These are phyloP conservation scores for Belgica antarctica DNA, from an alignment of 2,888 invertebrate species.

Conservation along the genomic window DNA sequence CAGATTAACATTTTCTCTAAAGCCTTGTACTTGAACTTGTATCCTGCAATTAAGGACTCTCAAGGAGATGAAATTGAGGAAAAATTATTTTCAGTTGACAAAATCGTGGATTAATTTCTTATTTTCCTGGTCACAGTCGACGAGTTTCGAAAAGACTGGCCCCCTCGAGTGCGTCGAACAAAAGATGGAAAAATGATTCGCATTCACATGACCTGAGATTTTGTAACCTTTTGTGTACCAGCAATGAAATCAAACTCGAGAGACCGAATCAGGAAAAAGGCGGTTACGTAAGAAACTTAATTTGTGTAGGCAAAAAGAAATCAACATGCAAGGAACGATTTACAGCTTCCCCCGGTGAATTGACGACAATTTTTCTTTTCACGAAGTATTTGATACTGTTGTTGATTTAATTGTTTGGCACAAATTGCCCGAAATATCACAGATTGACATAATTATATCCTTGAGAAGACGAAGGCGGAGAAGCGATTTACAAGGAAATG, in stretches of 20 bases:
- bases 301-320: conserved; percentile 19
- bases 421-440: conserved; percentile 37
- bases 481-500: conserved; percentile 5
- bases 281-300: conserved; percentile 39
- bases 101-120: neutral
- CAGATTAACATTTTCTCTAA: neutral
- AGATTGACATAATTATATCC: conserved; percentile 27
- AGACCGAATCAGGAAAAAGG: conserved; percentile 17
- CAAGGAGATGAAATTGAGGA: neutral
- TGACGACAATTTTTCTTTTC: neutral
- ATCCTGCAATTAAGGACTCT: neutral
- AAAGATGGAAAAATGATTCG: neutral
- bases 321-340: conserved; percentile 33
- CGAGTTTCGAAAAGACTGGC: neutral
- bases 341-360: neutral
- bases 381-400: conserved; percentile 39
- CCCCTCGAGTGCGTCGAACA: neutral
- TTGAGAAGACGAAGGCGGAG: neutral
- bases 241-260: neutral
- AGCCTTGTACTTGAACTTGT: neutral
- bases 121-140: neutral
- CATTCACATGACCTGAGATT: neutral
- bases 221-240: neutral
- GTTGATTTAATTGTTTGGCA: conserved; percentile 38
- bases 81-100: neutral